Evolutionary conservation across 2,113 vertebrate species (phyloP), one percentile per base, ranked within the genome.

Genomic region (Phrynocephalus versicolor): DNA sequence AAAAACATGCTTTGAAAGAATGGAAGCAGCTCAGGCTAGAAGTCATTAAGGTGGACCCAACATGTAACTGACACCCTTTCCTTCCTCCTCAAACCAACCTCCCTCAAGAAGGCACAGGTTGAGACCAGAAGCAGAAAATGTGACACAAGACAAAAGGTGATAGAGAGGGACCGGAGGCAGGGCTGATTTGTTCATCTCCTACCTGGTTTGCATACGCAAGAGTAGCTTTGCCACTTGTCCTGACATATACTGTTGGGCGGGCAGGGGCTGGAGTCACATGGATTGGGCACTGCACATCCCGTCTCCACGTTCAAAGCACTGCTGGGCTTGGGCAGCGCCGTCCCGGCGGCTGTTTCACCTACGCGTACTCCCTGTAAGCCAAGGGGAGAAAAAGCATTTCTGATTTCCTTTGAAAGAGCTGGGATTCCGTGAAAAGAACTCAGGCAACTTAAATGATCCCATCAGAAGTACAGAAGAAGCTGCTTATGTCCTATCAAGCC

Each of bases 171-270:
- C 2, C 14, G 77, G 10, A 83, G 37, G n/a, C 64, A 18, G 37
- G 6, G 35, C 30, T 87, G 62, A 27, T 35, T 82, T 5, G 65
- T 55, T 2, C 7, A 7, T 45, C n/a, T 55, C 92, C 92, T 94
- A 99, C 99, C 99, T 94, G 98, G 96, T 92, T 97, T 94, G 86
- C 99, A 99, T 84, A 96, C 67, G 3, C 99, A 99, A 35, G 95
- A 95, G 88, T 98, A 97, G 25, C 95, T 96, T 93, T 98, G 98
- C 99, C 99, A 99, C 85, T 98, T 96, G 55, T 99, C 98, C 13
- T 89, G 93, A 88, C 99, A 99, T 72, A 96, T 30, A 3, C 98
- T 98, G 71, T 98, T 98, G 90, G 95, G 83, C 0, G 98, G 97
- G 84, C 99, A 99, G 75, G 98, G 98, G 82, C 95, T 98, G 45